These are phyloP conservation scores for Seriola rivoliana DNA, from an alignment of 2,113 vertebrate genomes.

Conservation along the genomic window DNA sequence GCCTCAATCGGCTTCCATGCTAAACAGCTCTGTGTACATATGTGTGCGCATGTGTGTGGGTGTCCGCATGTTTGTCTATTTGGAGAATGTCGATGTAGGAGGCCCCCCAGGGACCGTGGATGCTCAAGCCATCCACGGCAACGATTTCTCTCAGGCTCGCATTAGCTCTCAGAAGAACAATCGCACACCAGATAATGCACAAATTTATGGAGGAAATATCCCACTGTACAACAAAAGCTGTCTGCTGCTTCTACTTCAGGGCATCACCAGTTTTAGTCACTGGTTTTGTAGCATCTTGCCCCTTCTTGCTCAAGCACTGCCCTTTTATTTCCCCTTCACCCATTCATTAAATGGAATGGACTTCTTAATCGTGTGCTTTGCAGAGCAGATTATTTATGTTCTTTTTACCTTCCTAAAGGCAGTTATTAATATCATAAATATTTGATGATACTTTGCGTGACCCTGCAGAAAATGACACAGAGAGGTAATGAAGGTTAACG, in stretches of 20 bases:
- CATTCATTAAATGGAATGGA: slow-evolving; percentile 75
- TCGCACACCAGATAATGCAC: slow-evolving; percentile 34
- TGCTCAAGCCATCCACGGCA: slow-evolving; percentile 75
- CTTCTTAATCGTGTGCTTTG: slow-evolving; percentile 73
- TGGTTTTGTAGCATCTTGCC: not conserved
- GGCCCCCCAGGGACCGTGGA: slow-evolving; percentile 57
- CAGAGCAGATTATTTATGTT: slow-evolving; percentile 77
- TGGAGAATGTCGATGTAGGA: slow-evolving; percentile 70
- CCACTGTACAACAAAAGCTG: slow-evolving; percentile 3
- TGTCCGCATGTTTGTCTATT: slow-evolving; percentile 68
- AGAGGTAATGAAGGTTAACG: slow-evolving; percentile 78
- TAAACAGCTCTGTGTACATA: slow-evolving; percentile 74
- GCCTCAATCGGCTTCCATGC: slow-evolving; percentile 77
- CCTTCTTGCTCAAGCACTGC: slow-evolving; percentile 18
- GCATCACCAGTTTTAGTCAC: slow-evolving; percentile 15
- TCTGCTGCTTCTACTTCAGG: slow-evolving; percentile 33
- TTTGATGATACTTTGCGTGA: slow-evolving; percentile 82
- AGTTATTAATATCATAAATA: slow-evolving; percentile 84
- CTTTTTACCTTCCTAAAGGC: slow-evolving; percentile 73
- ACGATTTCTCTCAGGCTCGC: slow-evolving; percentile 47
- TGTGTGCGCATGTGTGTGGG: slow-evolving; percentile 64
- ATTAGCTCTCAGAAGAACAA: slow-evolving; percentile 66
- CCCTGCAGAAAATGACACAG: slow-evolving; percentile 73
- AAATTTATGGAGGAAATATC: slow-evolving; percentile 17
- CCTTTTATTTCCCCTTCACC: slow-evolving; percentile 61